Base-by-base conservation (phyloP, 2,888 invertebrate species). In the Dryadula phaetusa region DNA sequence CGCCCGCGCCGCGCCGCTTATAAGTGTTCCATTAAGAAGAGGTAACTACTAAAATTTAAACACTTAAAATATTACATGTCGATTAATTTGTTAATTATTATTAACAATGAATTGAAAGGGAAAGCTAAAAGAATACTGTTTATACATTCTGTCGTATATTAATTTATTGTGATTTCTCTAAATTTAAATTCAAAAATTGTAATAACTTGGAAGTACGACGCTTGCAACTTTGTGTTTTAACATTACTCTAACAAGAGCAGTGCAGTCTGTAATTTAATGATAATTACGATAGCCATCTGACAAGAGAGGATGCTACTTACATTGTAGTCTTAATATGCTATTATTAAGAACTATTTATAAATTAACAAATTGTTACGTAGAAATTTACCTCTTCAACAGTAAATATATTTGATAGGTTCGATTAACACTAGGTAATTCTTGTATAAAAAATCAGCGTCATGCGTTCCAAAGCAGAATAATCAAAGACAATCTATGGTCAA, bases 241-340 rank as follows among this genome's bases (percentile, higher is more conserved):
- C n/a, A 49, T 8, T 49, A 49, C 52, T 28, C 10, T 32, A 16
- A 52, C 10, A 7, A 49, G 28, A 18, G 52, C 10, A 52, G 16
- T 6, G 6, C 32, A 10, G 16, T 52, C 28, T 32, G 52, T 52
- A 52, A 32, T 18, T 52, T 52, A 52, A 52, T 32, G 52, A 49
- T 25, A n/a, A 49, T 49, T 49, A 49, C 49, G 49, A 52, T 49
- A 49, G n/a, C 28, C 28, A 52, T 52, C 52, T 16, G 16, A 52
- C 52, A 52, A 16, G 28, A 52, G n/a, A 16, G 16, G 28, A 52
- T 52, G 52, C 16, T 52, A 28, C 16, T 28, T 32, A 10, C 28
- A 28, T 1, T 52, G 28, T 32, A 16, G 7, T 52, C 10, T 52
- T 4, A 16, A 52, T 28, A 16, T 25, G 25, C 25, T 2, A 7